Conservation (phyloP, 2,888 invertebrate genomes). For the Drosophila trichaetosa region DNA sequence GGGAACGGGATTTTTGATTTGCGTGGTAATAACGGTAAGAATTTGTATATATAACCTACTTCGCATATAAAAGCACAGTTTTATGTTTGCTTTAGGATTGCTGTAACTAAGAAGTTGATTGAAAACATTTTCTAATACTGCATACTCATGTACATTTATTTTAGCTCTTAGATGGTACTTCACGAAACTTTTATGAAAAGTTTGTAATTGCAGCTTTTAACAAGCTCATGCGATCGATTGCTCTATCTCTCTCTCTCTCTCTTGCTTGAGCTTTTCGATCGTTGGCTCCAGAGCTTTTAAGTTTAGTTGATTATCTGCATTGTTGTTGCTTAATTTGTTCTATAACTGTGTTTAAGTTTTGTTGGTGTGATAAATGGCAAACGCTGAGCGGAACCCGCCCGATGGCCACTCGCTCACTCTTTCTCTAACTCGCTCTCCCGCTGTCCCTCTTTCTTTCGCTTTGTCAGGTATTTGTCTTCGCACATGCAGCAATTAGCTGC, state of each 20-base stretch:
- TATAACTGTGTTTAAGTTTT: not conserved
- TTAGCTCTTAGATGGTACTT: not conserved
- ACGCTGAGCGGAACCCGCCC: not conserved
- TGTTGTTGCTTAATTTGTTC: not conserved
- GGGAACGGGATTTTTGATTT: not conserved
- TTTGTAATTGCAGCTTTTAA: not conserved
- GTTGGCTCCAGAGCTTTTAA: not conserved
- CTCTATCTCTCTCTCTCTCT: not conserved
- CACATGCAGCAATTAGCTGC: conserved; percentile 15
- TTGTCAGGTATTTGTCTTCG: not conserved
- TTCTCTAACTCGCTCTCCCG: not conserved
- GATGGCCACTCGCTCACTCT: not conserved
- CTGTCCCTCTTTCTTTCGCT: not conserved
- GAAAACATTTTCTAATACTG: not conserved
- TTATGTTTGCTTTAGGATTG: not conserved
- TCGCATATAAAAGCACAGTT: not conserved
- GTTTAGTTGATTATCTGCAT: not conserved
- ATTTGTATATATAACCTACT: not conserved
- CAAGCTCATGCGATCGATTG: not conserved
- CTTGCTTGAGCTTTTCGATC: not conserved
- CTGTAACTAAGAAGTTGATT: not conserved
- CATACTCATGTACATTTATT: not conserved
- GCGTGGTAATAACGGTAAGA: not conserved
- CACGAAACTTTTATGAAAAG: not conserved
- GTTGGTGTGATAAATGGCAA: not conserved